A percentile compares a stretch with the other conserved stretches of the same genome.
phyloP scores from a whole-genome alignment of 2,113 vertebrate genomes.

The Salvelinus sp. region DNA sequence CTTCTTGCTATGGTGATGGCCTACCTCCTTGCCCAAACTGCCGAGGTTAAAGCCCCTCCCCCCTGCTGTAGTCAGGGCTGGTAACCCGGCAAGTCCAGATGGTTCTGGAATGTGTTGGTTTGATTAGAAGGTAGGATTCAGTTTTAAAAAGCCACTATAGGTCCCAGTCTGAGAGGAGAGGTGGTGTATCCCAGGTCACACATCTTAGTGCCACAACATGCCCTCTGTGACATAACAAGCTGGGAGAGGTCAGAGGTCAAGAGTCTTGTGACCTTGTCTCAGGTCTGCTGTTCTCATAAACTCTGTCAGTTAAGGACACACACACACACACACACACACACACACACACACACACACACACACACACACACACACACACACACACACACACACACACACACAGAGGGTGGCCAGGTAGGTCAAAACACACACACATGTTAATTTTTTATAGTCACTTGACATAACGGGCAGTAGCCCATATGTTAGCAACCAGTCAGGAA shows the following conservation, averaged over 20 bases:
- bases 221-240: too few species aligned
- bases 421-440: not conserved
- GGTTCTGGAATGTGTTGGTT: slow-evolving; percentile 3
- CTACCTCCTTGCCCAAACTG: not conserved
- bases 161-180: too few species aligned
- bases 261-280: not conserved
- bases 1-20: not conserved
- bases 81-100: not conserved
- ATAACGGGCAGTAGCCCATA: not conserved
- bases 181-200: too few species aligned
- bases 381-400: not conserved
- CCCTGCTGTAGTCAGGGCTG: not conserved
- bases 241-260: not conserved
- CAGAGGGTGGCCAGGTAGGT: not conserved
- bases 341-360: not conserved
- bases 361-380: not conserved
- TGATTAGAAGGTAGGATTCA: not conserved
- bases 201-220: too few species aligned
- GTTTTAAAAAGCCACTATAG: too few species aligned
- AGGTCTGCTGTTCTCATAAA: slow-evolving; percentile 8
- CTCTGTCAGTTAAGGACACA: not conserved
- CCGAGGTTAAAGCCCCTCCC: not conserved
- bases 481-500: not conserved
- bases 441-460: not conserved
- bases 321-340: not conserved